Conservation (phyloP, 1,140 invertebrate genomes). For the Zaprionus camerounensis region DNA sequence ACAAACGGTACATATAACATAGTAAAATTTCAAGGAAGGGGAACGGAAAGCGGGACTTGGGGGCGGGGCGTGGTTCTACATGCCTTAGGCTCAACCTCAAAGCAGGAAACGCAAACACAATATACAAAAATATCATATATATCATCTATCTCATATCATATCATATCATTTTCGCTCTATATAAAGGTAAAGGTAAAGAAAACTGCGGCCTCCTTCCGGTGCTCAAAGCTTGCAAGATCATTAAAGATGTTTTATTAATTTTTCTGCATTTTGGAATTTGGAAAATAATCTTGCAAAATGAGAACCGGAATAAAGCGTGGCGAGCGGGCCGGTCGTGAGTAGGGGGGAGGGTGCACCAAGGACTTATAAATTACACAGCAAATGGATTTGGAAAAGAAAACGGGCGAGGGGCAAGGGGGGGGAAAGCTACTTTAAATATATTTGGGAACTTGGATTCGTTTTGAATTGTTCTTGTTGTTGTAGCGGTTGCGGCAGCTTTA, state of each 20-base stretch:
- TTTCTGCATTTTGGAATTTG: neutral
- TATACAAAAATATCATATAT: constrained; percentile 12
- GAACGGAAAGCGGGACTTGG: too few relatives aligned
- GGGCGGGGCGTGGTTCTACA: neutral
- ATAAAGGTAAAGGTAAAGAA: neutral
- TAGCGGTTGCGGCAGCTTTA: constrained; percentile 2
- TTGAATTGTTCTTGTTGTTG: constrained; percentile 5
- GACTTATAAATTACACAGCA: constrained; percentile 21
- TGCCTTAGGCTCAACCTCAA: constrained; percentile 63
- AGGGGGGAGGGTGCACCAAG: neutral
- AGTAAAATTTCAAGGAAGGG: constrained; percentile 26
- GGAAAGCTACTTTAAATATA: neutral
- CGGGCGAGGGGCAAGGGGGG: neutral
- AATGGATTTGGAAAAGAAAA: constrained; percentile 27
- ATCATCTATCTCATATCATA: neutral
- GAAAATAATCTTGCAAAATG: neutral
- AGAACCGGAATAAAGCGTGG: constrained; percentile 1
- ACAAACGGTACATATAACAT: constrained; percentile 48
- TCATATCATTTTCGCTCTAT: neutral
- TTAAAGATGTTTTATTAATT: neutral
- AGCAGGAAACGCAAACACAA: constrained; percentile 46
- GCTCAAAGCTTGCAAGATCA: constrained; percentile 20
- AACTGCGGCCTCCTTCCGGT: constrained; percentile 1
- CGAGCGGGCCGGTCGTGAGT: neutral
- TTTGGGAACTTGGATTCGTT: neutral